These are phyloP conservation scores for Capitulum mitella DNA, from an alignment of 2,888 invertebrate species.

Conservation along the genomic window DNA sequence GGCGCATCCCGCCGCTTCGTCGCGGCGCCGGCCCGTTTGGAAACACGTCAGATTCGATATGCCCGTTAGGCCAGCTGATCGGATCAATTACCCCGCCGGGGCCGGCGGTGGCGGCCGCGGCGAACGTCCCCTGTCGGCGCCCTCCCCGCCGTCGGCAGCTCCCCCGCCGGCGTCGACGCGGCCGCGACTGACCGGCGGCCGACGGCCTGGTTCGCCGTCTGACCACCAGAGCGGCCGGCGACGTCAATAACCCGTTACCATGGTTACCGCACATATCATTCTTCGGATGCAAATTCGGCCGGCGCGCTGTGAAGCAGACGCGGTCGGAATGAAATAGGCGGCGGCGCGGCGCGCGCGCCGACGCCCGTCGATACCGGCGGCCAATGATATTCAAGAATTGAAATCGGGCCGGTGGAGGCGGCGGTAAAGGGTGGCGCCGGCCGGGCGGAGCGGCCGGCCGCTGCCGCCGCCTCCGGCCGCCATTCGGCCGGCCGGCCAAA, in stretches of 20 bases:
- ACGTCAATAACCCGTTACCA: conserved; percentile 21
- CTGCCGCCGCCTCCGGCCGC: background rate
- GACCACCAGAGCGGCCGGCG: conserved; percentile 15
- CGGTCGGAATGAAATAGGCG: background rate
- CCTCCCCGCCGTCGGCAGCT: background rate
- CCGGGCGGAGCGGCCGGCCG: background rate
- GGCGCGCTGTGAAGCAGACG: conserved; percentile 16
- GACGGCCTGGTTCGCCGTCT: background rate
- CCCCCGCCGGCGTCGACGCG: background rate
- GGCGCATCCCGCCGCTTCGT: background rate
- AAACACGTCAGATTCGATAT: background rate
- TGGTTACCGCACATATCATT: conserved; percentile 24
- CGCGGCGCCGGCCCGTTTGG: background rate
- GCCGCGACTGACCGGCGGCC: background rate
- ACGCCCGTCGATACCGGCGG: background rate
- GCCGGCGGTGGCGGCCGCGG: background rate
- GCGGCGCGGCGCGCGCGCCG: conserved; percentile 6
- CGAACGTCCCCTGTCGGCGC: background rate
- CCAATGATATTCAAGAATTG: conserved; percentile 25
- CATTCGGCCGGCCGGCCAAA: background rate
- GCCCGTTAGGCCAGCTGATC: conserved; percentile 3
- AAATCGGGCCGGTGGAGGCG: background rate
- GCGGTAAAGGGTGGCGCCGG: background rate
- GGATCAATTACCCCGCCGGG: background rate
- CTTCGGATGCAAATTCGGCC: conserved; percentile 21